A percentile compares a stretch with the other conserved stretches of the same genome.
phyloP scores from a whole-genome alignment of 1,140 invertebrate genomes.

The Lycorma delicatula region DNA sequence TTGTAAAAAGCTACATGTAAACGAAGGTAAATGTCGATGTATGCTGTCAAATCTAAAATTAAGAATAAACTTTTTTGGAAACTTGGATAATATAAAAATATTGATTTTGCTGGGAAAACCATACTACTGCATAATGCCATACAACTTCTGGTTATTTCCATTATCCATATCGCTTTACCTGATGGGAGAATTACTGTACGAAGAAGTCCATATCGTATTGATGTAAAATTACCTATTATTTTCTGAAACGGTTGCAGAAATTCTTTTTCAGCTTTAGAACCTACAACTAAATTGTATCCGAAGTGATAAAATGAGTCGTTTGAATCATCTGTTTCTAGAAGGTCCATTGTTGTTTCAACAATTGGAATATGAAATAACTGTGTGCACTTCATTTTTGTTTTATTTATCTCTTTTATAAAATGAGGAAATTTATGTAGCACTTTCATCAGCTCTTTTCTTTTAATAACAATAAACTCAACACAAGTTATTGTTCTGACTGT shows the following conservation, averaged over 20 bases:
- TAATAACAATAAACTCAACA: neutral
- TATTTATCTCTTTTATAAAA: neutral
- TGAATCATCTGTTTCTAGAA: neutral
- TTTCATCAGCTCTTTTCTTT: neutral
- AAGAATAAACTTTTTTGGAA: neutral
- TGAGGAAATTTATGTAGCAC: neutral
- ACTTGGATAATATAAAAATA: neutral
- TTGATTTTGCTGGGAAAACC: neutral
- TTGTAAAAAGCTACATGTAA: constrained; percentile 1
- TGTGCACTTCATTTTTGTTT: neutral
- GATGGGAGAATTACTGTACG: neutral
- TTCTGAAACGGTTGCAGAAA: neutral
- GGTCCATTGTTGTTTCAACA: neutral
- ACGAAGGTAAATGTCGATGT: neutral
- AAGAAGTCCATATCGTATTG: neutral
- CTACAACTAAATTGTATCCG: neutral
- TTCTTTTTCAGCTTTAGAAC: neutral
- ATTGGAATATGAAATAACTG: neutral
- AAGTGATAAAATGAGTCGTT: neutral
- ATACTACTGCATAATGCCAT: neutral
- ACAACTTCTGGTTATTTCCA: neutral
- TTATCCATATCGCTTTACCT: neutral
- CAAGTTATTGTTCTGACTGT: neutral
- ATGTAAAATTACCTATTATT: neutral
- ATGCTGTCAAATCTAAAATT: neutral